Base-by-base conservation (phyloP, 2,797 vertebrate genomes). In the Glyptemys insculpta region DNA sequence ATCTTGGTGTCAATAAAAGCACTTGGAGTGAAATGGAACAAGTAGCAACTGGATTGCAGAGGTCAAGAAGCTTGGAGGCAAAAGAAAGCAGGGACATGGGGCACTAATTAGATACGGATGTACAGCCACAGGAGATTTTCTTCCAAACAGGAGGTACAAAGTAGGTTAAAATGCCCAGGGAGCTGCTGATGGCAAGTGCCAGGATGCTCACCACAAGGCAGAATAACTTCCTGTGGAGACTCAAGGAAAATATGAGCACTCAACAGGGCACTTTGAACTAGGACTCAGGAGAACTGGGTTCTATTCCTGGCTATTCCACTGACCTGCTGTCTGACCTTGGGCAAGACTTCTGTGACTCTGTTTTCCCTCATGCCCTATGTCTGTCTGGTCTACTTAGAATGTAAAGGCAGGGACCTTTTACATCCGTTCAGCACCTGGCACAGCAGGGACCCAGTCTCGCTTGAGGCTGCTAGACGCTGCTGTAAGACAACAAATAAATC, bases 11-110 rank as follows among this genome's bases (percentile, higher is more conserved):
- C 68, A 37, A 37, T 72, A 72, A 68, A 34, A 18, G 34, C 34
- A n/a, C 62, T 19, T n/a, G 62, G 15, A 65, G 16, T 65, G 49
- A 47, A n/a, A 90, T 19, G 76, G 53, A 59, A 44, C 25, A 8
- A 78, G 57, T 18, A 57, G 56, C 49, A 57, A 57, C 19, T 23
- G 76, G 37, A 6, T 25, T 4, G 21, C 8, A 89, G 79, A 0
- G 0, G 0, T 1, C 0, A 1, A 25, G 52, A 50, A 19, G 6
- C 6, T 0, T 0, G 15, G 0, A 0, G 0, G 0, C 2, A 15
- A 0, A 0, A n/a, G 65, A 37, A 81, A 16, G 18, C 0, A 0
- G 27, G 4, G 21, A 78, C 54, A 8, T 31, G 54, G 65, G 52
- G 49, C 2, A 1, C 5, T 44, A 72, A 31, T 19, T 86, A 0